phyloP scores from a whole-genome alignment of 2,888 invertebrate species.

The Seladonia tumulorum region DNA sequence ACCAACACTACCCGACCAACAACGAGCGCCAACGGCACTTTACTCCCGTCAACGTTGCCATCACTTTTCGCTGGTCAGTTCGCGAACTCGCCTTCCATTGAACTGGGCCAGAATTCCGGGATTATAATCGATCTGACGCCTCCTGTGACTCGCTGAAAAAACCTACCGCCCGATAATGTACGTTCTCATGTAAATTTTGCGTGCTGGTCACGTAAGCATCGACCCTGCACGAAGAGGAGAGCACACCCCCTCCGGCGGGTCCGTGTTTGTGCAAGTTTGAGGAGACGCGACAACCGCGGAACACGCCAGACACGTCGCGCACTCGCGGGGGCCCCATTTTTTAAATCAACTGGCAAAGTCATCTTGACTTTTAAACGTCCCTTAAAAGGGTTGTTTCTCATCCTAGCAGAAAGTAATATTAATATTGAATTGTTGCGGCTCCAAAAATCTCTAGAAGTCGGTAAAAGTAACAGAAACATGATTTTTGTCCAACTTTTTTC shows the following conservation, averaged over 20 bases:
- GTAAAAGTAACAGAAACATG: neutral
- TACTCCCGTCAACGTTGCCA: constrained; percentile 64
- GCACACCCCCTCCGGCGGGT: neutral
- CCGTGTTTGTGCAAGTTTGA: neutral
- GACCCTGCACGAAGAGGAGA: constrained; percentile 1
- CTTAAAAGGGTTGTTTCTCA: too few species aligned
- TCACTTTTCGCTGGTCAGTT: constrained; percentile 55
- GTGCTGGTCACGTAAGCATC: constrained; percentile 20
- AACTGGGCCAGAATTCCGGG: constrained; percentile 66
- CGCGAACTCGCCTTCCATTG: constrained; percentile 54
- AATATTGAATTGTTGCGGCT: neutral
- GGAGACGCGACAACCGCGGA: neutral
- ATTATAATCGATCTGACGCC: constrained; percentile 56
- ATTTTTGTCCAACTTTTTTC: neutral
- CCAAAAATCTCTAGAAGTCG: neutral
- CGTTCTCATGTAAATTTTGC: constrained; percentile 21
- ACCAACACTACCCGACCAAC: neutral
- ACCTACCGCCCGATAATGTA: constrained; percentile 23
- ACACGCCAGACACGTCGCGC: neutral
- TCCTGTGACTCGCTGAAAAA: constrained; percentile 48
- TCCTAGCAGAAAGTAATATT: neutral
- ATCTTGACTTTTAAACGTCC: too few species aligned
- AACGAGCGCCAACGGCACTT: constrained; percentile 36
- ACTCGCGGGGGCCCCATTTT: too few species aligned
- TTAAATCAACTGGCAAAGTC: too few species aligned